phyloP scores from a whole-genome alignment of 2,888 invertebrate species.

The Tinea pellionella region DNA sequence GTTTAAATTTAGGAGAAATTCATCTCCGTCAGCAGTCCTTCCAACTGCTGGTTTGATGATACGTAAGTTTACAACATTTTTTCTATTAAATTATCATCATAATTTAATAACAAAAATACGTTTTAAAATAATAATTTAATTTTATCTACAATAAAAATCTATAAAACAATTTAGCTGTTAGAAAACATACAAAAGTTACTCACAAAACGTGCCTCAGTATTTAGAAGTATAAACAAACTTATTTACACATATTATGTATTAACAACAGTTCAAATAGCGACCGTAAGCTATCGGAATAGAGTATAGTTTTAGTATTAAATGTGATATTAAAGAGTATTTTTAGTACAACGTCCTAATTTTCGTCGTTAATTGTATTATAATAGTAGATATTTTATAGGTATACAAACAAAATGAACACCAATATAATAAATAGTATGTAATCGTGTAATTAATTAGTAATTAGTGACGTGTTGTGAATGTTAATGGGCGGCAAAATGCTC shows the following conservation, averaged over 20 bases:
- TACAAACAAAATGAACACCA: slow-evolving; percentile 61
- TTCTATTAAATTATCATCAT: too few relatives aligned
- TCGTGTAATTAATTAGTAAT: neutral
- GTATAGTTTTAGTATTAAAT: slow-evolving; percentile 54
- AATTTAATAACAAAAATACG: too few relatives aligned
- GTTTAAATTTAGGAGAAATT: too few relatives aligned
- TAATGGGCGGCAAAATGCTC: neutral
- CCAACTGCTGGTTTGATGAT: too few relatives aligned
- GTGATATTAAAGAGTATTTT: slow-evolving; percentile 65
- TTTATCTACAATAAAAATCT: too few relatives aligned
- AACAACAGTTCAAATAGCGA: neutral
- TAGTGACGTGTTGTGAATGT: neutral
- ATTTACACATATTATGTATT: neutral
- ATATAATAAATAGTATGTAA: slow-evolving; percentile 48
- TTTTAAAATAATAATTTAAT: too few relatives aligned
- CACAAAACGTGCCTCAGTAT: neutral
- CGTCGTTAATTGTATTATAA: slow-evolving; percentile 30
- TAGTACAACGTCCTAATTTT: slow-evolving; percentile 62
- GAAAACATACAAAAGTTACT: neutral
- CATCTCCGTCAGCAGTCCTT: too few relatives aligned
- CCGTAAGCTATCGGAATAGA: slow-evolving; percentile 28
- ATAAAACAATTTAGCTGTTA: too few relatives aligned
- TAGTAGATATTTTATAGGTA: slow-evolving; percentile 53
- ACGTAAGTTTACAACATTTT: too few relatives aligned
- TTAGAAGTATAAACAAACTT: neutral